A percentile compares a stretch with the other conserved stretches of the same genome.
Conservation (phyloP, 2,888 invertebrate species). For the Steinernema carpocapsae region DNA sequence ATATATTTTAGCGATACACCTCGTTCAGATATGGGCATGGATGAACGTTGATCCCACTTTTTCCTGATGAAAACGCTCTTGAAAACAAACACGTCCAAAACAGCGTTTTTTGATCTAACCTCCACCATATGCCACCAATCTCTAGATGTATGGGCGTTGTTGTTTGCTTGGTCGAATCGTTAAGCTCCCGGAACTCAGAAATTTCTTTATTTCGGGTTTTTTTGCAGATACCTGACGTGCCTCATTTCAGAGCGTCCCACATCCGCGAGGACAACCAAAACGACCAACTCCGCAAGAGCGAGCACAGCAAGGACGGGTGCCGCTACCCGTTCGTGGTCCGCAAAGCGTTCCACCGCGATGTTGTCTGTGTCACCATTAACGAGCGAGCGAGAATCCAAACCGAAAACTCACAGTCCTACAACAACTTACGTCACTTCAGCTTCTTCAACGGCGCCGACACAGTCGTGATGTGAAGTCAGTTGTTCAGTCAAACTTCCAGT, state of each 20-base stretch:
- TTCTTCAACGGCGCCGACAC: conserved; percentile 69
- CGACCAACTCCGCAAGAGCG: background rate
- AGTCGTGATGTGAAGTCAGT: conserved; percentile 45
- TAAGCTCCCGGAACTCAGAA: no score
- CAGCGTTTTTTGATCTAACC: no score
- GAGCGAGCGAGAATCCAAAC: conserved; percentile 39
- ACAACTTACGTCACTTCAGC: conserved; percentile 51
- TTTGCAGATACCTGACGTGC: no score
- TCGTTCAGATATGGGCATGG: no score
- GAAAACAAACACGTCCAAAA: no score
- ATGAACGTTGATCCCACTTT: no score
- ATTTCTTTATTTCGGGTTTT: no score
- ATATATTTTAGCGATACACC: no score
- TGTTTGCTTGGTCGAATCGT: no score
- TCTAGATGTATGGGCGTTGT: no score
- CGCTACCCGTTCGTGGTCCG: conserved; percentile 47
- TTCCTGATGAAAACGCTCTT: no score
- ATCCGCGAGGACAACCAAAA: conserved; percentile 30
- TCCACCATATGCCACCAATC: no score
- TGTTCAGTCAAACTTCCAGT: background rate
- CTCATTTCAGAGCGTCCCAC: conserved; percentile 20
- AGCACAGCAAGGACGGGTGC: conserved; percentile 40
- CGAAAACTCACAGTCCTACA: conserved; percentile 49
- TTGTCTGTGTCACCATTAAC: conserved; percentile 45
- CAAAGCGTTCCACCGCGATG: conserved; percentile 51